A percentile compares a stretch with the other conserved stretches of the same genome.
Evolutionary conservation across 2,888 invertebrate genomes (phyloP).

Genomic region (Arrhopalites spinosus): DNA sequence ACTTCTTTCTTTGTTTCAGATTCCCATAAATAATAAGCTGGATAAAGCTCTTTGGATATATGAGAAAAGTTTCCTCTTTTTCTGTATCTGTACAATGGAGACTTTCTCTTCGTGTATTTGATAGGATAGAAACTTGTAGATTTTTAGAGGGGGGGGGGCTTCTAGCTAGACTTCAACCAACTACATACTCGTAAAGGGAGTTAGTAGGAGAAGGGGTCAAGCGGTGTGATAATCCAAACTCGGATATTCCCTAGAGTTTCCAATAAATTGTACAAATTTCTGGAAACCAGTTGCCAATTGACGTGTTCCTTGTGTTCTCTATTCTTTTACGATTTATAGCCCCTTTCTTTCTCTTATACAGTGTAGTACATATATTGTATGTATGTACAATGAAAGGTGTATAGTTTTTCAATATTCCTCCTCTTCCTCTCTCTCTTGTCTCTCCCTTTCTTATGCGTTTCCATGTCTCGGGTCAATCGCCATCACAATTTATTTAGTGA

Average conservation of each 20-base stretch:
- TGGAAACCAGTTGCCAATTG: not conserved
- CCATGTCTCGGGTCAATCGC: not conserved
- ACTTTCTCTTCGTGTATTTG: too few species aligned
- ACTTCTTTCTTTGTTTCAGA: too few species aligned
- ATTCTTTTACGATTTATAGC: not conserved
- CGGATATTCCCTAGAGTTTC: slow-evolving; percentile 1
- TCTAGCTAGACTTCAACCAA: too few species aligned
- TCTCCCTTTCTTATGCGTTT: not conserved
- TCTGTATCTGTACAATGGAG: too few species aligned
- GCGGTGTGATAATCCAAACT: slow-evolving; percentile 1
- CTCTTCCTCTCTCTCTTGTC: too few species aligned
- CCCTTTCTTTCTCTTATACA: not conserved
- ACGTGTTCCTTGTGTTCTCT: not conserved
- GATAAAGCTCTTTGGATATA: not conserved
- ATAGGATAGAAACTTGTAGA: too few species aligned
- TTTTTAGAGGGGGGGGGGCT: too few species aligned
- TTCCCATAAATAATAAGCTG: not conserved
- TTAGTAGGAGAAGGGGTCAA: not conserved
- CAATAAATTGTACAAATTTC: slow-evolving; percentile 10
- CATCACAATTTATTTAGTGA: slow-evolving; percentile 6
- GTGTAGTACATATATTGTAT: not conserved
- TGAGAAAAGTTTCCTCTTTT: too few species aligned
- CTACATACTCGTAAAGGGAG: too few species aligned
- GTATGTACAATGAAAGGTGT: not conserved
- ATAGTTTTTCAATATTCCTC: not conserved